Conservation (phyloP, 2,113 vertebrate species). For the Petroica traversi region DNA sequence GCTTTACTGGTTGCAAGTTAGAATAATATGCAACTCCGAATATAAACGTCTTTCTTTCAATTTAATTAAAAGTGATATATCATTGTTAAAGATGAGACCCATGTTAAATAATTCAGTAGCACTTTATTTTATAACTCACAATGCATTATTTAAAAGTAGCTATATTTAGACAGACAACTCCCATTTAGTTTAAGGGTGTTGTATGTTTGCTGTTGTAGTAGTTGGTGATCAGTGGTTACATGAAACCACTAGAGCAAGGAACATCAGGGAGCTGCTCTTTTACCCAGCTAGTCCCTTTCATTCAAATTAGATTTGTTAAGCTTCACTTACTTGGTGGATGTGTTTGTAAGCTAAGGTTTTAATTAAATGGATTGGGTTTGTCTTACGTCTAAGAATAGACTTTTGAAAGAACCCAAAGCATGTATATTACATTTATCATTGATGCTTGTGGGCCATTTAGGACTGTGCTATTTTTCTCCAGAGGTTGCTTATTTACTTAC, state of each 20-base stretch:
- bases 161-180: conserved; percentile 79
- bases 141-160: conserved; percentile 80
- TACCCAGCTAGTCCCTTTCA: conserved; percentile 43
- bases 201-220: conserved; percentile 67
- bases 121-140: conserved; percentile 73
- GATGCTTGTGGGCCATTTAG: background rate
- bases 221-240: conserved; percentile 67
- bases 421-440: conserved; percentile 26
- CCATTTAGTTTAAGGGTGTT: conserved; percentile 62
- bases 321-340: conserved; percentile 56
- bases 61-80: conserved; percentile 66
- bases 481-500: conserved; percentile 4
- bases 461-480: background rate
- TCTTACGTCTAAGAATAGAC: conserved; percentile 52
- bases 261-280: conserved; percentile 47
- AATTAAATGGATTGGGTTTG: conserved; percentile 55
- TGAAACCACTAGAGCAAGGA: conserved; percentile 59
- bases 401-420: conserved; percentile 5
- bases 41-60: background rate
- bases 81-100: conserved; percentile 75
- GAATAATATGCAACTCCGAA: background rate
- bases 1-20: conserved; percentile 39
- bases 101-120: conserved; percentile 84
- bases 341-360: conserved; percentile 63
- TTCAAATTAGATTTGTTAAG: conserved; percentile 62